Evolutionary conservation across 2,113 vertebrate species (phyloP).

Genomic region (Phasianus colchicus): DNA sequence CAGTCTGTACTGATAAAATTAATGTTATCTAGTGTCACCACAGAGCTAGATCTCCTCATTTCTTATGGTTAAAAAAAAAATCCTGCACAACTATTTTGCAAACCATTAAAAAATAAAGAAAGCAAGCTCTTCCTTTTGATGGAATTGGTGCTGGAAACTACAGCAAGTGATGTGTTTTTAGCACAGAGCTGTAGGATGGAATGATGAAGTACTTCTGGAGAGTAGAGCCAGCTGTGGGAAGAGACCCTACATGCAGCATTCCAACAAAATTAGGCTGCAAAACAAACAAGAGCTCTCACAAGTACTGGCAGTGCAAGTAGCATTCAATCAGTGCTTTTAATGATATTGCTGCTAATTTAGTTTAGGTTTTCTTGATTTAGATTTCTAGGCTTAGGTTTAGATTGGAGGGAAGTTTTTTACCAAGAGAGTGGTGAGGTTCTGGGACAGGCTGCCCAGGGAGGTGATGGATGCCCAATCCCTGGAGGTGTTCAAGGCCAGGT

Average conservation of each 20-base stretch:
- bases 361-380: background rate
- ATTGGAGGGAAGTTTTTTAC: too few species aligned
- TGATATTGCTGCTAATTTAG: background rate
- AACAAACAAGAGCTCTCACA: background rate
- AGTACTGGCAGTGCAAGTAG: background rate
- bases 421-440: too few species aligned
- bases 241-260: background rate
- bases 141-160: background rate
- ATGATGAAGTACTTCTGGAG: slow-evolving; percentile 11
- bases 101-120: background rate
- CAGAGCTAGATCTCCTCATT: background rate
- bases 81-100: background rate
- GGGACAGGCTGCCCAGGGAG: too few species aligned
- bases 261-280: slow-evolving; percentile 30
- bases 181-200: background rate
- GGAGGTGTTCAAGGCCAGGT: too few species aligned
- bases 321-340: background rate
- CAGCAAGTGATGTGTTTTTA: background rate
- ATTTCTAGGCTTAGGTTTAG: too few species aligned
- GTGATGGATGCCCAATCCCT: too few species aligned
- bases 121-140: background rate
- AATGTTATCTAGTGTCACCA: background rate
- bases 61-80: background rate
- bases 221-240: background rate
- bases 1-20: background rate